phyloP scores from a whole-genome alignment of 2,113 vertebrate genomes.

The Gymnarchus niloticus region DNA sequence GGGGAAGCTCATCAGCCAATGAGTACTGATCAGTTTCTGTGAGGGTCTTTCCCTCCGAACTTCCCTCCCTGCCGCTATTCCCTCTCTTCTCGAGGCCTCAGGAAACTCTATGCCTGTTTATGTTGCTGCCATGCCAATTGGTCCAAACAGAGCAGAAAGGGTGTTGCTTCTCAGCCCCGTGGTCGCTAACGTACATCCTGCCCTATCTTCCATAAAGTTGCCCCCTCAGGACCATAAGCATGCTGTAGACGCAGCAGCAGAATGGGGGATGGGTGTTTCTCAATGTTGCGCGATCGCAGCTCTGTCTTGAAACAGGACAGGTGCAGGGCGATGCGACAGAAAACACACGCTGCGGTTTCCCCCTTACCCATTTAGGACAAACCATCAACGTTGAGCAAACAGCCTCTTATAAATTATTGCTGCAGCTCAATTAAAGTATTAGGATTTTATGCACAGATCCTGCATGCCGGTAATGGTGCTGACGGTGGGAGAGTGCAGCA shows the following conservation, averaged over 20 bases:
- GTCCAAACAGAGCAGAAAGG: not conserved
- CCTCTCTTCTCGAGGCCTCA: not conserved
- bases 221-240: not conserved
- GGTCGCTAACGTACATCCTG: not conserved
- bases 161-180: not conserved
- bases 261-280: not conserved
- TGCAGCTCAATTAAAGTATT: not conserved
- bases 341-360: not conserved
- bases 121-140: not conserved
- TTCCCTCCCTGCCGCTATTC: not conserved
- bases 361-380: not conserved
- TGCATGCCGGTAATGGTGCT: constrained; percentile 5
- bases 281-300: not conserved
- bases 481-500: not conserved
- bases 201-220: not conserved
- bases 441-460: not conserved
- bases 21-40: not conserved
- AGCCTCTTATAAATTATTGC: not conserved
- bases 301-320: not conserved
- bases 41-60: not conserved
- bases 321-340: not conserved
- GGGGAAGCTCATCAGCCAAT: not conserved
- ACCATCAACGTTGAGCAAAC: not conserved
- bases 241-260: too few relatives aligned
- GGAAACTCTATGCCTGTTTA: not conserved